Evolutionary conservation across 2,113 vertebrate genomes (phyloP).

Genomic region (Synodontis membranacea): DNA sequence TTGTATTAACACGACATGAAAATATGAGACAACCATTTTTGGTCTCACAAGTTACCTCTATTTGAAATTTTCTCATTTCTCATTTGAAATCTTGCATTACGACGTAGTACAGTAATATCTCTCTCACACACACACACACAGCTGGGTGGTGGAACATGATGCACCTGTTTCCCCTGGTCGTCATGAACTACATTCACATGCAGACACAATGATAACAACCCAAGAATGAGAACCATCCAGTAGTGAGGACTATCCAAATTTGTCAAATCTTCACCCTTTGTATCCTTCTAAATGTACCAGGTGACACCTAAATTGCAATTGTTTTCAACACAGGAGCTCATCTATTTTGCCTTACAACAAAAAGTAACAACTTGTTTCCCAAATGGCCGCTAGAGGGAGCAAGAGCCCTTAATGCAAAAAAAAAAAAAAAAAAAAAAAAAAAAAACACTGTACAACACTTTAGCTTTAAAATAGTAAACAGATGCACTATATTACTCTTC

Average conservation of each 20-base stretch:
- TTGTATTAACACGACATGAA: neutral
- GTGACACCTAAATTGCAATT: neutral
- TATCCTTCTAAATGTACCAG: neutral
- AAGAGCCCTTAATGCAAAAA: rapidly evolving
- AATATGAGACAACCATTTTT: neutral
- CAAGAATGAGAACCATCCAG: neutral
- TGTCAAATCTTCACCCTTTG: no score
- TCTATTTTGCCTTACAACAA: neutral
- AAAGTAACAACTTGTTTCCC: neutral
- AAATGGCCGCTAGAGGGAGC: slow-evolving; percentile 19
- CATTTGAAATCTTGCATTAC: neutral
- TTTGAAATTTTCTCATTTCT: neutral
- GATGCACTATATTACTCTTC: neutral
- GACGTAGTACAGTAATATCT: neutral
- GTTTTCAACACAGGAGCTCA: neutral
- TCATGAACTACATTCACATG: neutral
- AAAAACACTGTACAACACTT: neutral
- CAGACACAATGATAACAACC: neutral
- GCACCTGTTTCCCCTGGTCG: neutral
- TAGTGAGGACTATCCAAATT: no score
- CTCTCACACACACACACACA: no score
- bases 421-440: no score
- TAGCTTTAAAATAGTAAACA: neutral
- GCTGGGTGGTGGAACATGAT: neutral
- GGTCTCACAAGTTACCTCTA: neutral